Percentiles rank a stretch among this genome's conserved stretches.
phyloP scores from a whole-genome alignment of 2,797 vertebrate genomes.

The Capromys pilorides region DNA sequence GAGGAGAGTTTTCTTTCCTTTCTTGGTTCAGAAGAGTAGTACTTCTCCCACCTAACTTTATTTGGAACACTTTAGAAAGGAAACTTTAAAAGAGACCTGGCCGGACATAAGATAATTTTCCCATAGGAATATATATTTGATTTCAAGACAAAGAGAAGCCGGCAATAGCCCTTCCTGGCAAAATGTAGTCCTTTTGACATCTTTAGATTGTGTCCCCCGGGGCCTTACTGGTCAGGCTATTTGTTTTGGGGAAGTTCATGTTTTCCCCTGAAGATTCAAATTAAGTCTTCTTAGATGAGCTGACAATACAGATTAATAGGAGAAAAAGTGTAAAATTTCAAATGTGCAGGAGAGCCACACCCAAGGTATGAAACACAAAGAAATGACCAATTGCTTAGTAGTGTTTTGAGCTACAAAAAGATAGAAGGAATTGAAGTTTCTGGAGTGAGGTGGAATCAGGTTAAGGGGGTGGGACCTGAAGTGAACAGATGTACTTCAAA shows the following conservation, averaged over 20 bases:
- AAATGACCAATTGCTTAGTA: background rate
- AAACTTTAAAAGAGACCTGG: background rate
- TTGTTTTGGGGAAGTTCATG: background rate
- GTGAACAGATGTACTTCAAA: background rate
- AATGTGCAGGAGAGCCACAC: background rate
- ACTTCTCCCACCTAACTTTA: background rate
- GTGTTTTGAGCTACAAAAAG: background rate
- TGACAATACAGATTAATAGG: background rate
- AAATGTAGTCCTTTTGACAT: background rate
- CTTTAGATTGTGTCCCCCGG: background rate
- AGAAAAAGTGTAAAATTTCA: background rate
- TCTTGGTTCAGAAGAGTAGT: background rate
- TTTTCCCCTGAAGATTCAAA: background rate
- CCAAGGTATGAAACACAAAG: background rate
- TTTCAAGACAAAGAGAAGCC: background rate
- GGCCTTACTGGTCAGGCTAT: background rate
- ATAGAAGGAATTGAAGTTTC: background rate
- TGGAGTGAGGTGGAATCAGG: background rate
- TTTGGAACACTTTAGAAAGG: background rate
- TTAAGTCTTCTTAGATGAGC: background rate
- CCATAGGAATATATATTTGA: background rate
- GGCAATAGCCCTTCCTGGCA: background rate
- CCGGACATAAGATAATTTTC: background rate
- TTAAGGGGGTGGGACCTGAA: background rate
- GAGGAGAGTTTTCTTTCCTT: background rate